Base-by-base conservation (phyloP, 2,113 vertebrate genomes). In the Sinocyclocheilus grahami region DNA sequence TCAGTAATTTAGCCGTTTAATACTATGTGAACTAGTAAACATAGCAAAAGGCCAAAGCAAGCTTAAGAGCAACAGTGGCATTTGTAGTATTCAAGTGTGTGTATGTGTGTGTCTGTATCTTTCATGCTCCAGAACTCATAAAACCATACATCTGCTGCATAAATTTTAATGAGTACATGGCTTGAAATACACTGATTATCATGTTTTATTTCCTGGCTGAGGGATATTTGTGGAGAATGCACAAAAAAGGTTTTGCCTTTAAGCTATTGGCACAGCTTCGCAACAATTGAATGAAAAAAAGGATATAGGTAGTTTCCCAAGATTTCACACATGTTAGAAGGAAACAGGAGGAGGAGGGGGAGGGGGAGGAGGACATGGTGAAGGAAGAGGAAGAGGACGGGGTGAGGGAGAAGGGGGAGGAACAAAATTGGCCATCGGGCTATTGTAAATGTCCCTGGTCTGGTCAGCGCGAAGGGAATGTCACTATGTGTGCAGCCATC, bases 121-220 rank as follows among this genome's bases (percentile, higher is more conserved):
- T 80, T 79, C 12, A 75, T 83, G 74, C 18, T 83, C 85, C 86
- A 87, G 33, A 85, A 76, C 58, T 27, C 83, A 88, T 80, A 77
- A 84, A 89, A 69, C 27, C 22, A 74, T 84, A 82, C 81, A 86
- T 88, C 82, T 88, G 85, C 65, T 60, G 58, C 63, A 87, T 88
- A 85, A 78, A 85, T 79, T 78, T 82, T 78, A 86, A 85, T 69
- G 78, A 81, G 42, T 63, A 72, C n/a, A 75, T 63, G 77, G 76
- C 33, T 81, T 53, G 39, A 83, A 85, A 65, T 71, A 74, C 24
- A 7, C 24, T 33, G 74, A 79, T 78, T 63, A 22, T 63, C 60
- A 80, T 75, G 55, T 58, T 63, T 86, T 72, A 75, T 86, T 84
- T 71, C 78, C 67, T 80, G 84, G 58, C 74, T 81, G 18, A 48